A percentile compares a stretch with the other conserved stretches of the same genome.
Conservation (phyloP, 2,797 vertebrate species). For the Phrynocephalus vlangalii region DNA sequence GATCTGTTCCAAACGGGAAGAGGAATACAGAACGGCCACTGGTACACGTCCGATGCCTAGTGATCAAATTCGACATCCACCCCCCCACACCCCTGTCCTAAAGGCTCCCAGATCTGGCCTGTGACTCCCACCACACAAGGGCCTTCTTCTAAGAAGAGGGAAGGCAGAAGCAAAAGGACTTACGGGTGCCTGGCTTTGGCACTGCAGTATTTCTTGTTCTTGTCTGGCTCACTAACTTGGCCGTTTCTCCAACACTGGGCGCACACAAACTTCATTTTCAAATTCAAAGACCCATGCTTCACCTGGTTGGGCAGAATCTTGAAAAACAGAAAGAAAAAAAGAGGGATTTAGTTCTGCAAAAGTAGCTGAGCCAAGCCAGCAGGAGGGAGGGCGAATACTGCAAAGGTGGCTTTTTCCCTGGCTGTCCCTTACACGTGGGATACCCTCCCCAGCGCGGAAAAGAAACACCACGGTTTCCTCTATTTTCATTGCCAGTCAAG, state of each 20-base stretch:
- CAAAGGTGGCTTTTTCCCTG: background rate
- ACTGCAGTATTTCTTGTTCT: slow-evolving; percentile 95
- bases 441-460: too few species aligned
- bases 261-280: slow-evolving; percentile 98
- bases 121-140: too few species aligned
- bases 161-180: slow-evolving; percentile 69
- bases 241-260: slow-evolving; percentile 95
- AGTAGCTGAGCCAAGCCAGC: background rate
- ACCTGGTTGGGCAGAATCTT: slow-evolving; percentile 81
- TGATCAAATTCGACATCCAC: too few species aligned
- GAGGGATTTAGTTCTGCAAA: slow-evolving; percentile 49
- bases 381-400: background rate
- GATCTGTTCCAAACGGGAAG: too few species aligned
- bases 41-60: too few species aligned
- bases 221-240: slow-evolving; percentile 95
- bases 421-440: too few species aligned
- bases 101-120: too few species aligned
- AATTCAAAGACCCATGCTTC: slow-evolving; percentile 88
- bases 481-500: background rate
- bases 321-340: slow-evolving; percentile 54
- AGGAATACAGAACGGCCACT: too few species aligned
- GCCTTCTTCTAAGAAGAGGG: background rate
- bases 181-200: slow-evolving; percentile 97
- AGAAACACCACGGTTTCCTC: background rate
- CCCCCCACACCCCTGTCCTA: too few species aligned